Base-by-base conservation (phyloP, 1,140 invertebrate species). In the Drosophila leontia region DNA sequence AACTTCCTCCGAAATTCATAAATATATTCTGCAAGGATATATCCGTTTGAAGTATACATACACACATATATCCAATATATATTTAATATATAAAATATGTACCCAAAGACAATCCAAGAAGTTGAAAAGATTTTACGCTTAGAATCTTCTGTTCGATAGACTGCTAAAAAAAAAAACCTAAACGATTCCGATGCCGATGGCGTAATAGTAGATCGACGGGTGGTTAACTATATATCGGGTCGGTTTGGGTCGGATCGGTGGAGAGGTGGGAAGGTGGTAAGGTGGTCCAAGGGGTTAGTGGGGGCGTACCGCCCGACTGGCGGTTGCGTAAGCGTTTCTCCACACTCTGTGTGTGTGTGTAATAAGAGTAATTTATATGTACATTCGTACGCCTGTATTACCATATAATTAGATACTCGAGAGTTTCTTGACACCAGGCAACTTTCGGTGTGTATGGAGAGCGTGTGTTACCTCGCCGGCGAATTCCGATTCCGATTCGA, bases 321-420 rank as follows among this genome's bases (percentile, higher is more conserved):
- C 64, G 48, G 47, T 75, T 69, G 75, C 75, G 75, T 78, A 78
- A 78, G 75, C 58, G 78, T 67, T 75, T 50, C 35, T 45, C 42
- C 34, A 23, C 34, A 9, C 29, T 9, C 50, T 67, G 50, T 67
- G 48, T 59, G 53, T 68, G 42, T 62, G 56, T 70, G 69, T 85
- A 90, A 90, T 90, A 90, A 74, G 78, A 91, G 72, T 88, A 91
- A 87, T 87, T 91, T 81, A 91, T 91, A 91, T 91, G 78, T 83
- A 91, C 80, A 84, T 86, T 71, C 80, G 87, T 91, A 71, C 78
- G 82, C 72, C 64, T 68, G 78, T 84, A 91, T 91, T 91, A 91
- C 88, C 88, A 91, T 84, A 91, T 85, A 91, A 91, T 91, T 91
- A 91, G 88, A 81, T 81, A 83, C 84, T 88, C 82, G 71, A 87